Conservation (phyloP, 2,888 invertebrate genomes). For the Pandemis cinnamomeana region DNA sequence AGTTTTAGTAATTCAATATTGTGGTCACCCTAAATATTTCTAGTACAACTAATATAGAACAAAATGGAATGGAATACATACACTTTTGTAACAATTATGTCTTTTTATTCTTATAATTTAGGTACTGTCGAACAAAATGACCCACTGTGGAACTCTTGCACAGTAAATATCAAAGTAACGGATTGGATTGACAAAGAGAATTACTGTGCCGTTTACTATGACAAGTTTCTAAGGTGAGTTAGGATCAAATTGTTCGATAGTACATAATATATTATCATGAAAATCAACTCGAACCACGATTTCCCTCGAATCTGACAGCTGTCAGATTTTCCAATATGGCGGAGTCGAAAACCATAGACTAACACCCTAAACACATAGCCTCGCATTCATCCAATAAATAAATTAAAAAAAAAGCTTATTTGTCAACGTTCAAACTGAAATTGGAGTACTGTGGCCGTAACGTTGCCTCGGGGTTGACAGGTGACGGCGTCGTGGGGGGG, state of each 20-base stretch:
- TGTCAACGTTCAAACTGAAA: slow-evolving; percentile 78
- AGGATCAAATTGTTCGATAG: too few relatives aligned
- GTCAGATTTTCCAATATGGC: neutral
- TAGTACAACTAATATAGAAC: neutral
- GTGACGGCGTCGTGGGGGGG: slow-evolving; percentile 79
- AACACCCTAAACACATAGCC: neutral
- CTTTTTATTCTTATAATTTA: neutral
- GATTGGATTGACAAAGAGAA: too few relatives aligned
- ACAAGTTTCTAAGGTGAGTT: too few relatives aligned
- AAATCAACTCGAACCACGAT: neutral
- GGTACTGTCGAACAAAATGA: neutral
- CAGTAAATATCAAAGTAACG: too few relatives aligned
- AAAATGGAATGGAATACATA: slow-evolving; percentile 26
- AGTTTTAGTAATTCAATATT: neutral
- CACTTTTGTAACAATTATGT: slow-evolving; percentile 1
- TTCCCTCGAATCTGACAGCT: neutral
- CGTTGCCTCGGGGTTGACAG: slow-evolving; percentile 71
- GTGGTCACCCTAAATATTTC: neutral
- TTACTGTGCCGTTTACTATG: too few relatives aligned
- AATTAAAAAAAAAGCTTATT: slow-evolving; percentile 58
- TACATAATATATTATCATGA: too few relatives aligned
- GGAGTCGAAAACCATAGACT: slow-evolving; percentile 3
- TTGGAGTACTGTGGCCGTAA: slow-evolving; percentile 81
- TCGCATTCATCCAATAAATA: slow-evolving; percentile 35
- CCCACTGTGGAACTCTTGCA: too few relatives aligned